Base-by-base conservation (phyloP, 2,113 vertebrate genomes). In the Crotophaga sulcirostris region DNA sequence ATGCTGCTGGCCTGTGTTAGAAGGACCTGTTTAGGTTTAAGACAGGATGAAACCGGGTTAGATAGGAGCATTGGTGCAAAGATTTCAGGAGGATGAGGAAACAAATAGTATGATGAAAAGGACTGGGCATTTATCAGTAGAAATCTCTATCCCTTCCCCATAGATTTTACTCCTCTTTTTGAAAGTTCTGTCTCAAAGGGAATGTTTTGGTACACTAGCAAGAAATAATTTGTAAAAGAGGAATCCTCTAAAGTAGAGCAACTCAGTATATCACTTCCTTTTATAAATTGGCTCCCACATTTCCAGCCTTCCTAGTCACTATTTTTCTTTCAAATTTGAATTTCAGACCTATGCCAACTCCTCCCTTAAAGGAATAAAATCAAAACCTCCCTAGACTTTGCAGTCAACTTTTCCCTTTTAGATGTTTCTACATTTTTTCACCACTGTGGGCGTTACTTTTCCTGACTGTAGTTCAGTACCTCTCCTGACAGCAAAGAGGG, bases 21-120 rank as follows among this genome's bases (percentile, higher is more conserved):
- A 56, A 83, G 14, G 24, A 73, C 56, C 29, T 26, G 45, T 9
- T 79, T 19, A 58, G 38, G 40, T 42, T 42, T 49, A 49, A 21
- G 21, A 47, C 21, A 33, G 33, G 19, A 49, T 1, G 3, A 69
- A 52, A 72, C 49, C 0, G 0, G 11, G 55, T 67, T 66, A 34
- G 31, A 38, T 4, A 68, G 38, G 42, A 89, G 49, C 78, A 89
- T 1, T 38, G 29, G 40, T 19, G 26, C 69, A 84, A 87, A 54
- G 3, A 55, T 69, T 82, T 91, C 55, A 26, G n/a, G 77, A 70
- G 59, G 54, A n/a, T n/a, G n/a, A 84, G 34, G 45, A 79, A 82
- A 52, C 21, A 47, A 45, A 82, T 26, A 69, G 13, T n/a, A 42
- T 12, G 25, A 26, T 31, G 28, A 14, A 56, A 92, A 94, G 45